Evolutionary conservation across 1,140 invertebrate genomes (phyloP).

Genomic region (Drosophila asahinai): DNA sequence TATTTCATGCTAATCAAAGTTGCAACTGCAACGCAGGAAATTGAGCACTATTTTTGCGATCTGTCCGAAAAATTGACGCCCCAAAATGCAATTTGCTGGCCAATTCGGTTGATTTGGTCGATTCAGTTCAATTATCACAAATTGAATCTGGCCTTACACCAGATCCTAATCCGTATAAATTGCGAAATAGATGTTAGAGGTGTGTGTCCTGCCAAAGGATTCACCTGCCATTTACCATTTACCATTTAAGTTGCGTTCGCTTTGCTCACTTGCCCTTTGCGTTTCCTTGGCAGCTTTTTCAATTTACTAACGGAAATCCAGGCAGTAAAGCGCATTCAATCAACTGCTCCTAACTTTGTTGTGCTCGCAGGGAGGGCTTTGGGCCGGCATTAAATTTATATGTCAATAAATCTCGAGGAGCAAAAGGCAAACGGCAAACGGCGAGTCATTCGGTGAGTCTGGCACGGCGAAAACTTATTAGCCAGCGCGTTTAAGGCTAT

Average conservation of each 20-base stretch:
- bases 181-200: neutral
- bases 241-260: constrained; percentile 19
- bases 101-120: constrained; percentile 10
- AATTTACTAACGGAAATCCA: constrained; percentile 82
- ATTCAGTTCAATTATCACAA: constrained; percentile 43
- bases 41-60: constrained; percentile 24
- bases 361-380: constrained; percentile 27
- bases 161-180: constrained; percentile 22
- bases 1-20: constrained; percentile 47
- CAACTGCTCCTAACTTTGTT: constrained; percentile 74
- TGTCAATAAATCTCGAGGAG: constrained; percentile 79
- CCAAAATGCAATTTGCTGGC: constrained; percentile 21
- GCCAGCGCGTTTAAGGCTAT: constrained; percentile 65
- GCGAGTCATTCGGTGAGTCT: constrained; percentile 54
- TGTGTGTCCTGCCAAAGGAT: constrained; percentile 21
- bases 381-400: constrained; percentile 76
- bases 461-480: constrained; percentile 64
- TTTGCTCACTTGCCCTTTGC: constrained; percentile 10
- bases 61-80: neutral
- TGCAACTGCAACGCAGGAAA: constrained; percentile 52
- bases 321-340: constrained; percentile 81
- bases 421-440: constrained; percentile 79
- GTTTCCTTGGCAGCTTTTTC: constrained; percentile 38
- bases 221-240: constrained; percentile 17
- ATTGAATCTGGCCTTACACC: constrained; percentile 19